These are phyloP conservation scores for Myotis brandtii DNA, from an alignment of 2,113 vertebrate genomes.

Conservation along the genomic window DNA sequence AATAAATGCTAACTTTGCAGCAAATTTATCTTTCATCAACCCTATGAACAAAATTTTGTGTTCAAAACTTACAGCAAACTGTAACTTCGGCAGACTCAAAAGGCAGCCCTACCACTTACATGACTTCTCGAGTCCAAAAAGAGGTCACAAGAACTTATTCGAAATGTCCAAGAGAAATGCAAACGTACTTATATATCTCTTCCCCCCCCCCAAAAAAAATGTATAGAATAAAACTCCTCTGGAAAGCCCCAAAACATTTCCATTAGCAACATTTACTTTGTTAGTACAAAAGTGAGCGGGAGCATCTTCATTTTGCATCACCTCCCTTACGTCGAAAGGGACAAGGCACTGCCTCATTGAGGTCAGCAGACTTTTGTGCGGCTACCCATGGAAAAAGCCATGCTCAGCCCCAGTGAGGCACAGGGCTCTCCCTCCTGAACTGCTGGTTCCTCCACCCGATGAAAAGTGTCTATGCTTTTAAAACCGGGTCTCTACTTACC, in stretches of 20 bases:
- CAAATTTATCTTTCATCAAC: conserved; percentile 27
- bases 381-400: conserved; percentile 51
- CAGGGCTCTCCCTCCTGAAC: conserved; percentile 8
- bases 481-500: conserved; percentile 87
- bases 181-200: neutral
- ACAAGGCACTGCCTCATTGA: conserved; percentile 33
- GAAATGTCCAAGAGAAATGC: conserved; percentile 26
- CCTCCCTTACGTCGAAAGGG: conserved; percentile 8
- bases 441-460: neutral
- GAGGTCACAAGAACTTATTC: neutral
- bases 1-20: conserved; percentile 28
- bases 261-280: neutral
- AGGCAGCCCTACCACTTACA: neutral
- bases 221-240: neutral
- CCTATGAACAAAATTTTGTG: neutral
- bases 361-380: conserved; percentile 19
- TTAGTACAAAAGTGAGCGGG: conserved; percentile 2
- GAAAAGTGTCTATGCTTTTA: conserved; percentile 25
- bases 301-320: conserved; percentile 22
- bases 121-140: conserved; percentile 44
- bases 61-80: conserved; percentile 52
- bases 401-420: neutral
- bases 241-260: neutral
- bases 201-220: neutral
- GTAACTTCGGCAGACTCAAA: neutral